These are phyloP conservation scores for Parapsyche elsis DNA, from an alignment of 1,140 invertebrate species.

Conservation along the genomic window DNA sequence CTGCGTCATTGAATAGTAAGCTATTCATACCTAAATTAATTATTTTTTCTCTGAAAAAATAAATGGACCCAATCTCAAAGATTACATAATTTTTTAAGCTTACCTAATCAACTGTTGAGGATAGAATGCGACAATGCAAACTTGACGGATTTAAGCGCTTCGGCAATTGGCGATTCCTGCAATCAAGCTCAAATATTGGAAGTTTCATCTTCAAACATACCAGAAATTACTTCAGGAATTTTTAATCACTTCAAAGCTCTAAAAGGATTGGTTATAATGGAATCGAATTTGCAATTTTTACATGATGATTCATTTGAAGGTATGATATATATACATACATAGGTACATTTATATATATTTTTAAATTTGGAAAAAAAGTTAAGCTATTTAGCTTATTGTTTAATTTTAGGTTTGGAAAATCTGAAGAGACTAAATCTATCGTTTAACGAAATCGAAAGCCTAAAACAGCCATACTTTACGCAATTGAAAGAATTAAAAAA, in stretches of 20 bases:
- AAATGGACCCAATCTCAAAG: background rate
- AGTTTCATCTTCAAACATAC: background rate
- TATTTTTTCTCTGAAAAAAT: background rate
- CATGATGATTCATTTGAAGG: constrained; percentile 11
- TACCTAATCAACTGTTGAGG: background rate
- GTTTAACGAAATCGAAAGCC: constrained; percentile 27
- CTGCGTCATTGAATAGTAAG: too few relatives aligned
- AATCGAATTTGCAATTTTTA: background rate
- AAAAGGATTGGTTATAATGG: background rate
- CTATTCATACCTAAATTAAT: background rate
- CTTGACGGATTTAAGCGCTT: background rate
- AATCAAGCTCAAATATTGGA: background rate
- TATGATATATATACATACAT: background rate
- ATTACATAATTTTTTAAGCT: background rate
- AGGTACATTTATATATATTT: background rate
- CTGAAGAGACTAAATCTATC: constrained; percentile 42
- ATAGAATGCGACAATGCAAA: constrained; percentile 10
- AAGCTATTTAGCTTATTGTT: background rate
- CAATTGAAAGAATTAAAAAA: constrained; percentile 35
- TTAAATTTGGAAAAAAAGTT: too few relatives aligned
- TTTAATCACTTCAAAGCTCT: background rate
- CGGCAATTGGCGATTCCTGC: background rate
- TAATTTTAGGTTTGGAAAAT: constrained; percentile 41
- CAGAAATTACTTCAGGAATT: background rate
- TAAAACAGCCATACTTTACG: constrained; percentile 27